Evolutionary conservation across 2,113 vertebrate species (phyloP).

Genomic region (Xiphias gladius): DNA sequence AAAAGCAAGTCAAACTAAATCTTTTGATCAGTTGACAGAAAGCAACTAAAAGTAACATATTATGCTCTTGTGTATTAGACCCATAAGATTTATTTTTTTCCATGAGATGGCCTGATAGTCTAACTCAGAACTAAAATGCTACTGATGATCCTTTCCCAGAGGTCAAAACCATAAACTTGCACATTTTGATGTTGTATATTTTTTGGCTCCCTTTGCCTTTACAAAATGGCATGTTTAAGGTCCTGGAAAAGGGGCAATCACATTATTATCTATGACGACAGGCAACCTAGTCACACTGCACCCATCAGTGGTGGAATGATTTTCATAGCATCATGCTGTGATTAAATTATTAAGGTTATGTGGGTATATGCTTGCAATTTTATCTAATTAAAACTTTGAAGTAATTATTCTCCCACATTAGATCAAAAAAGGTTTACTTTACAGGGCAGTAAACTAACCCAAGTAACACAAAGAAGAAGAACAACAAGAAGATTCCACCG

Average conservation of each 20-base stretch:
- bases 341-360: slow-evolving; percentile 15
- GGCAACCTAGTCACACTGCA: neutral
- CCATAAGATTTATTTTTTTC: neutral
- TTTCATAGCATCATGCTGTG: slow-evolving; percentile 25
- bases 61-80: neutral
- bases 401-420: slow-evolving; percentile 18
- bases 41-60: neutral
- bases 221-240: neutral
- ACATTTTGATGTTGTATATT: neutral
- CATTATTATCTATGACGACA: slow-evolving; percentile 32
- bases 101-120: neutral
- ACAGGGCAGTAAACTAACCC: neutral
- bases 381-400: slow-evolving; percentile 4
- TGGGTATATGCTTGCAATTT: slow-evolving; percentile 9
- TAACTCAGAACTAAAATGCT: neutral
- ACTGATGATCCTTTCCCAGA: neutral
- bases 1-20: slow-evolving; percentile 30
- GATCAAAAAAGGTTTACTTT: neutral
- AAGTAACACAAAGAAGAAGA: neutral
- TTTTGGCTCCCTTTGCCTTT: neutral
- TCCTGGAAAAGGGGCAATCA: neutral
- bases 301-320: slow-evolving; percentile 31
- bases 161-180: neutral
- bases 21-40: neutral
- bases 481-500: neutral